phyloP scores from a whole-genome alignment of 2,797 vertebrate species.

The Ctenopoma kingsleyae region DNA sequence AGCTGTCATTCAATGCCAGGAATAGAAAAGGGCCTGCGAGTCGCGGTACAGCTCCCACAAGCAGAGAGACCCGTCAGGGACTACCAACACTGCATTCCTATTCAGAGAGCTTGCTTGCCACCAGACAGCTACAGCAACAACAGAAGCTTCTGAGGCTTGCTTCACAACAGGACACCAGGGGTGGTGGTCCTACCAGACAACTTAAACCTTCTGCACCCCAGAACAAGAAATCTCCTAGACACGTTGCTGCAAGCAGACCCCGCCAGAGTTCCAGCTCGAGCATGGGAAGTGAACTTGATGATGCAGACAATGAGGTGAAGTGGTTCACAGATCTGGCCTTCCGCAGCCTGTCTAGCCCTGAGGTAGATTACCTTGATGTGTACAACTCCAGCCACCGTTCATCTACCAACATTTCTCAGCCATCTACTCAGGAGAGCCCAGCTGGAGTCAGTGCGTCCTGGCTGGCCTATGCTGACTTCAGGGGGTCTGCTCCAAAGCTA shows the following conservation, averaged over 20 bases:
- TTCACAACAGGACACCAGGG: constrained; percentile 78
- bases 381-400: constrained; percentile 88
- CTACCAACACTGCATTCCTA: constrained; percentile 83
- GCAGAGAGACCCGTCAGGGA: constrained; percentile 82
- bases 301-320: constrained; percentile 89
- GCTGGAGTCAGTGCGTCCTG: constrained; percentile 80
- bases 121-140: constrained; percentile 83
- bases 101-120: constrained; percentile 80
- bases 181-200: constrained; percentile 66
- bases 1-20: constrained; percentile 91
- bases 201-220: constrained; percentile 69
- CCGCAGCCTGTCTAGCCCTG: constrained; percentile 85
- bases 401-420: constrained; percentile 86
- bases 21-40: constrained; percentile 89
- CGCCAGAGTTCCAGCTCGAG: constrained; percentile 84
- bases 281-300: constrained; percentile 89
- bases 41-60: constrained; percentile 83
- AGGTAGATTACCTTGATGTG: constrained; percentile 87
- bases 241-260: constrained; percentile 65
- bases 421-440: constrained; percentile 87
- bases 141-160: constrained; percentile 74
- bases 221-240: constrained; percentile 69
- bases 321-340: constrained; percentile 88
- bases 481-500: constrained; percentile 74
- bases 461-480: constrained; percentile 84